These are phyloP conservation scores for Drosophila peninsularis DNA, from an alignment of 2,888 invertebrate species.

Conservation along the genomic window DNA sequence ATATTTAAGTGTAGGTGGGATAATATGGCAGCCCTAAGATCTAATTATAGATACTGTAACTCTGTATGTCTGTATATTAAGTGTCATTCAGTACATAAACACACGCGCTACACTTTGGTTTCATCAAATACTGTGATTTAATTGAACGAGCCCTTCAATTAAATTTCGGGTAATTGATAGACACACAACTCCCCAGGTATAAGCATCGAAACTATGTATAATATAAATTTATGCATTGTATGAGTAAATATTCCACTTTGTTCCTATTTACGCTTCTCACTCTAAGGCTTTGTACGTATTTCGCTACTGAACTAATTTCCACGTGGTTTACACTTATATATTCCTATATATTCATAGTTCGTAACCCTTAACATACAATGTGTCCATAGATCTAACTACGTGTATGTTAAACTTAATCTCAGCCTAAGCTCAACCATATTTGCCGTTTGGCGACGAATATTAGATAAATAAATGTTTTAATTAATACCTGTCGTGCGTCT, in stretches of 20 bases:
- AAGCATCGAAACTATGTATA: background rate
- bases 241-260: constrained; percentile 16
- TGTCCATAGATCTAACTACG: constrained; percentile 31
- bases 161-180: constrained; percentile 68
- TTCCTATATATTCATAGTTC: constrained; percentile 5
- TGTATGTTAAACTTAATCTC: constrained; percentile 16
- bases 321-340: background rate
- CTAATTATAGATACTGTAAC: background rate
- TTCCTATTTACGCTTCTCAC: constrained; percentile 25
- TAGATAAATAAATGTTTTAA: constrained; percentile 31
- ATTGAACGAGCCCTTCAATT: constrained; percentile 79
- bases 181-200: constrained; percentile 21
- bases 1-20: constrained; percentile 39
- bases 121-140: constrained; percentile 69
- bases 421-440: constrained; percentile 1
- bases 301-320: constrained; percentile 4
- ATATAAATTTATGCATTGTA: background rate
- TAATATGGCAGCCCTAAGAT: constrained; percentile 1
- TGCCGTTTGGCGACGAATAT: constrained; percentile 13
- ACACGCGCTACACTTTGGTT: background rate
- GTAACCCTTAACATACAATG: constrained; percentile 7
- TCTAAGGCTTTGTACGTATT: constrained; percentile 17
- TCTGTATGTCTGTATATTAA: background rate
- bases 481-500: background rate
- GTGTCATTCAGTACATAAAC: background rate